Evolutionary conservation across 1,140 invertebrate genomes (phyloP), one percentile per base, ranked within the genome.

Genomic region (Coptotermes formosanus): DNA sequence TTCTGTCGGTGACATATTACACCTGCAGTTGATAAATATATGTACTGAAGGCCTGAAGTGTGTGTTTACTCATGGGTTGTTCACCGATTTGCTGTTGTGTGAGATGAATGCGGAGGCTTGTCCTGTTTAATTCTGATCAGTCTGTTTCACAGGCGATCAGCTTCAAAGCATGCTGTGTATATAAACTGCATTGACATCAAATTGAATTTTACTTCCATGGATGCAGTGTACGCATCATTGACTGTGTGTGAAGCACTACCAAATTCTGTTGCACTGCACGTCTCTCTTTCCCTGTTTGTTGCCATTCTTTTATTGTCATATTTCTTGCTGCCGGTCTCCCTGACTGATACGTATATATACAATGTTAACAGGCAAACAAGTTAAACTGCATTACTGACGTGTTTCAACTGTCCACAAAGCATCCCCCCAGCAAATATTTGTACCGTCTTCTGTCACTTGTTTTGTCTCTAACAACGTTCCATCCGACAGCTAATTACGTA

Each of bases 401-500:
- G 64, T 75, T 75, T 75, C 64, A 75, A 75, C 64, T 75, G 64
- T 75, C 64, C n/a, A 30, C 64, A 75, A 75, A 9, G 25, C 64
- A 25, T 75, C n/a, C n/a, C 25, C 64, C 64, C 14, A 75, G 64
- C n/a, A 25, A 75, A 25, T n/a, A 11, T 75, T 75, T 75, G n/a
- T 75, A 30, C n/a, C n/a, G 0, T 30, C 64, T n/a, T 75, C 25
- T 75, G 64, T 75, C n/a, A 75, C 64, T 75, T 30, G 25, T n/a
- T 75, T 75, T 75, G 25, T 16, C 64, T 30, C 25, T 75, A 75
- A 75, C 64, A 30, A 75, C n/a, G n/a, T 30, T 14, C 25, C 4
- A 30, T n/a, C n/a, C n/a, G 30, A n/a, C 14, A 30, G 64, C 64
- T 11, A 75, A 75, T 75, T 75, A 30, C 64, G n/a, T 30, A n/a